Percentiles rank a stretch among this genome's conserved stretches.
Evolutionary conservation across 2,888 invertebrate species (phyloP).

Genomic region (Papilio gigon): DNA sequence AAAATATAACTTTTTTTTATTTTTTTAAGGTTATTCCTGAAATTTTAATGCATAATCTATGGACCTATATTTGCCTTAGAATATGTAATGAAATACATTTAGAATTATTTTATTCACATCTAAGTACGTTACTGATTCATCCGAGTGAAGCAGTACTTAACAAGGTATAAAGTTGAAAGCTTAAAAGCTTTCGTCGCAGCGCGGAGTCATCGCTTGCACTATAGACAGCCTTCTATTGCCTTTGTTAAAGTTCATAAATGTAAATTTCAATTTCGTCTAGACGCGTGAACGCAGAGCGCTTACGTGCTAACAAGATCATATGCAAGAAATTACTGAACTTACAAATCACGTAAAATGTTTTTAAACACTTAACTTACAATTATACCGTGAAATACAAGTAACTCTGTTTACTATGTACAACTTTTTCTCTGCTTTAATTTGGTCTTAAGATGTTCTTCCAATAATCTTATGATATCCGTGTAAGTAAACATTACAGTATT

Average conservation of each 20-base stretch:
- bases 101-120: not conserved
- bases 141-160: conserved; percentile 30
- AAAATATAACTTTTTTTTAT: too few relatives aligned
- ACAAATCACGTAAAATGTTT: not conserved
- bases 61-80: too few relatives aligned
- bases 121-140: not conserved
- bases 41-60: too few relatives aligned
- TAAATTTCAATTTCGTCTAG: conserved; percentile 73
- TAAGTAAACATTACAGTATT: too few relatives aligned
- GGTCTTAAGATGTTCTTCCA: not conserved
- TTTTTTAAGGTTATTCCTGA: too few relatives aligned
- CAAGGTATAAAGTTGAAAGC: conserved; percentile 35
- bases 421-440: too few relatives aligned
- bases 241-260: conserved; percentile 58
- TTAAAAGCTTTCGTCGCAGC: conserved; percentile 36
- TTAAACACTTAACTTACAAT: not conserved
- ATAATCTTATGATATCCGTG: not conserved
- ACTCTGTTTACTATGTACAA: too few relatives aligned
- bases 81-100: not conserved
- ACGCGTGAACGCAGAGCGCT: conserved; percentile 65
- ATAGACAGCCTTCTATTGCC: conserved; percentile 40
- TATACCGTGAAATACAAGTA: too few relatives aligned
- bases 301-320: conserved; percentile 72
- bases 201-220: conserved; percentile 27
- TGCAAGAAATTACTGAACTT: conserved; percentile 45